These are phyloP conservation scores for Trogon surrucura DNA, from an alignment of 2,113 vertebrate genomes.

Conservation along the genomic window DNA sequence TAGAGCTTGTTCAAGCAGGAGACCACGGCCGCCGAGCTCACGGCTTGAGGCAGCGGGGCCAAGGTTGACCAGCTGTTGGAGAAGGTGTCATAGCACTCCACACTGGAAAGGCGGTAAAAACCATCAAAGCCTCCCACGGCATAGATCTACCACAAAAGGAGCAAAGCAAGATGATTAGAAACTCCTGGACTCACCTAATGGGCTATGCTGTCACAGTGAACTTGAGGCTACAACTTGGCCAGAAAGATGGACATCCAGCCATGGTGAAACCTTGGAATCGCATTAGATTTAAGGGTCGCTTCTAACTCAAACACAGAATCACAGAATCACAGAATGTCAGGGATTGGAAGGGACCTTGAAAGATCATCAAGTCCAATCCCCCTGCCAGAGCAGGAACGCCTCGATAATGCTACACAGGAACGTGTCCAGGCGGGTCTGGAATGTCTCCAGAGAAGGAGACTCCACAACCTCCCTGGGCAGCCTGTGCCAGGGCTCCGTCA, in stretches of 20 bases:
- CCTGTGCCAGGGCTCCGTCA: no score
- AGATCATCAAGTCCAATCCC: no score
- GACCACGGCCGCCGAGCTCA: constrained; percentile 75
- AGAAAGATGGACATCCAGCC: background rate
- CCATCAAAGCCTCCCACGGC: constrained; percentile 81
- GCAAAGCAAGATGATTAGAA: background rate
- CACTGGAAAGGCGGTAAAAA: constrained; percentile 66
- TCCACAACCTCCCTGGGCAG: no score
- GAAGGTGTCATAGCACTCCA: constrained; percentile 80
- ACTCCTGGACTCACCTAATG: background rate
- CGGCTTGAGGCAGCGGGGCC: constrained; percentile 67
- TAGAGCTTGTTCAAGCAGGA: constrained; percentile 76
- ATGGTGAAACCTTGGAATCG: background rate
- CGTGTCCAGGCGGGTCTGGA: no score
- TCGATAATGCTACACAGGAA: no score
- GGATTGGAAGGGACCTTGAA: no score
- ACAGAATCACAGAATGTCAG: no score
- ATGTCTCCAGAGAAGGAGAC: no score
- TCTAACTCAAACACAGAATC: background rate
- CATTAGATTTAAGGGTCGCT: background rate
- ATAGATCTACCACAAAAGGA: constrained; percentile 64
- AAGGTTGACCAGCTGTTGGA: constrained; percentile 74
- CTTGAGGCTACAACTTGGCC: background rate
- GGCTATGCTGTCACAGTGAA: rapidly evolving
- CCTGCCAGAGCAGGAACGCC: no score